phyloP scores from a whole-genome alignment of 1,140 invertebrate species.

The Drosophila navojoa region DNA sequence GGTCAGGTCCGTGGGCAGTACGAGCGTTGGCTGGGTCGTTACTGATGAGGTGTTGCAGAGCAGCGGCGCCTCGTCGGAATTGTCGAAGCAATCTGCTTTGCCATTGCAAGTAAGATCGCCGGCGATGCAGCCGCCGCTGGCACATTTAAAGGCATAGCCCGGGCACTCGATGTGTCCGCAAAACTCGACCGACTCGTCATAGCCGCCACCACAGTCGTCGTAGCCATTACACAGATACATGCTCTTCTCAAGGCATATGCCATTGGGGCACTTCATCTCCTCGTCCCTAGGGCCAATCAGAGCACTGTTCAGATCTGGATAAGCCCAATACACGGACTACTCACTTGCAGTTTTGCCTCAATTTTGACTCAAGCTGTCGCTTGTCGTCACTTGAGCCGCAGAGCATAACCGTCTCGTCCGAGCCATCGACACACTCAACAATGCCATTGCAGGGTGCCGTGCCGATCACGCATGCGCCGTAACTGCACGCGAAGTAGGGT shows the following conservation, averaged over 20 bases:
- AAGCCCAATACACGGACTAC: slow-evolving; percentile 3
- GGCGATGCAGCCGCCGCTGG: slow-evolving; percentile 87
- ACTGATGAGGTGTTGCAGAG: slow-evolving; percentile 80
- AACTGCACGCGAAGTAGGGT: slow-evolving; percentile 85
- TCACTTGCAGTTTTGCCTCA: slow-evolving; percentile 59
- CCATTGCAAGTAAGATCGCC: slow-evolving; percentile 86
- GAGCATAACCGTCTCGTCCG: slow-evolving; percentile 86
- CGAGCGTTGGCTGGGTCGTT: neutral
- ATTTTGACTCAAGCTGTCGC: neutral
- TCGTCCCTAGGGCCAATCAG: slow-evolving; percentile 29
- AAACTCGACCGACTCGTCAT: slow-evolving; percentile 86
- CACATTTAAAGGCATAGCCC: slow-evolving; percentile 85
- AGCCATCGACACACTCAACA: slow-evolving; percentile 88
- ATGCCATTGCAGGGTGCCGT: slow-evolving; percentile 86
- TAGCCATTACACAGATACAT: slow-evolving; percentile 85
- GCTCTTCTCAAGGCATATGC: slow-evolving; percentile 69
- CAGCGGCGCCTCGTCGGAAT: slow-evolving; percentile 86
- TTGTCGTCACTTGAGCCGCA: slow-evolving; percentile 49
- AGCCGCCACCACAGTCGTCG: slow-evolving; percentile 85
- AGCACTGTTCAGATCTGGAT: neutral
- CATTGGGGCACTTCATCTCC: slow-evolving; percentile 65
- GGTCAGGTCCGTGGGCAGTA: slow-evolving; percentile 4
- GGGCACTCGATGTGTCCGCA: slow-evolving; percentile 84
- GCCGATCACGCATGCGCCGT: slow-evolving; percentile 87
- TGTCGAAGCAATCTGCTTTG: slow-evolving; percentile 87